Percentiles rank a stretch among this genome's conserved stretches.
Evolutionary conservation across 2,888 invertebrate genomes (phyloP).

Genomic region (Homarus gammarus): DNA sequence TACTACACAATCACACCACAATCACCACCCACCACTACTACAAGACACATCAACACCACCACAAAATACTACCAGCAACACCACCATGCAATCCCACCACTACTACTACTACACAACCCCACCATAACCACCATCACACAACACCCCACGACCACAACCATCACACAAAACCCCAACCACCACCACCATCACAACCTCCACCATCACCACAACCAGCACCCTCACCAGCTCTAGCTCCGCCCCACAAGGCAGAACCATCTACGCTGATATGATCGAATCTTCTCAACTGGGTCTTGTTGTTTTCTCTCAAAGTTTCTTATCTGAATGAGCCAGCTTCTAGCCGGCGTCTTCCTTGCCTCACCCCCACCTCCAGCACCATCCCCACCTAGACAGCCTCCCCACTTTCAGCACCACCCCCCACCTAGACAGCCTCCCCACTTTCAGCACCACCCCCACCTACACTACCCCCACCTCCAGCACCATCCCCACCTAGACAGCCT

Average conservation of each 20-base stretch:
- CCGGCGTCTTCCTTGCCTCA: not conserved
- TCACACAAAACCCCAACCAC: not conserved
- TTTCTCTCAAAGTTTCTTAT: constrained; percentile 58
- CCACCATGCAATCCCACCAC: too few relatives aligned
- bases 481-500: too few relatives aligned
- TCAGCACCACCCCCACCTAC: too few relatives aligned
- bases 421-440: too few relatives aligned
- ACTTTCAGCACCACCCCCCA: too few relatives aligned
- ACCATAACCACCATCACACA: too few relatives aligned
- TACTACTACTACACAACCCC: not conserved
- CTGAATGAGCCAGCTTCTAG: constrained; percentile 42
- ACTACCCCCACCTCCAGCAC: too few relatives aligned
- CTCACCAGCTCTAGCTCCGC: constrained; percentile 1
- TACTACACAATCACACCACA: too few relatives aligned
- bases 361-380: not conserved
- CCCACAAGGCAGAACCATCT: constrained; percentile 45
- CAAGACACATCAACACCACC: too few relatives aligned
- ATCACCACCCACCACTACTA: too few relatives aligned
- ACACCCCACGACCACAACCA: not conserved
- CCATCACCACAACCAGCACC: too few relatives aligned
- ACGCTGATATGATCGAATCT: constrained; percentile 59
- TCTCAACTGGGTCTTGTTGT: constrained; percentile 47
- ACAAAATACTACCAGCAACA: too few relatives aligned
- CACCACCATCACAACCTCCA: not conserved
- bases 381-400: not conserved